phyloP scores from a whole-genome alignment of 1,140 invertebrate genomes.

The Drosophila paulistorum region DNA sequence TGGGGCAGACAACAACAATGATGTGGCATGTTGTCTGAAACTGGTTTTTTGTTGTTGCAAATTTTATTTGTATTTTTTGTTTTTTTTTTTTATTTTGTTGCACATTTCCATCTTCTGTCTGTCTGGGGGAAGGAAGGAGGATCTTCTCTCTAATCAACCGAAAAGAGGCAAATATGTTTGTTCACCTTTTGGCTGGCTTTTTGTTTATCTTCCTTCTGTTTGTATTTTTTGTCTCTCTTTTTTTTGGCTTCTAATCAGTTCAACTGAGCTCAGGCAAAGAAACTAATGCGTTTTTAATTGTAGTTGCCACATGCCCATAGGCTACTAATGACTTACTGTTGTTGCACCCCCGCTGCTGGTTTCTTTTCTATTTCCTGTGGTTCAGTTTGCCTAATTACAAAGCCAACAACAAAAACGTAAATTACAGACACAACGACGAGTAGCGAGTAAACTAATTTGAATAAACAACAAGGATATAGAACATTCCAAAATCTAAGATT shows the following conservation, averaged over 20 bases:
- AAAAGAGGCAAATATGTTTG: constrained; percentile 1
- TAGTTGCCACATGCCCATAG: constrained; percentile 29
- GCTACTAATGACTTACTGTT: constrained; percentile 26
- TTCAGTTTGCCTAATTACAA: constrained; percentile 34
- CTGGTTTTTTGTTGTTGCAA: constrained; percentile 26
- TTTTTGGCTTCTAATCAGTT: constrained; percentile 15
- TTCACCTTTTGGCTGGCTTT: constrained; percentile 25
- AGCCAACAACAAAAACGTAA: neutral
- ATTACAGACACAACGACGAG: neutral
- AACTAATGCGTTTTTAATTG: constrained; percentile 72
- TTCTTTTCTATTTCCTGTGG: constrained; percentile 21
- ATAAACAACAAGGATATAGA: neutral
- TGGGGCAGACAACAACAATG: constrained; percentile 66
- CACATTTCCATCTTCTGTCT: constrained; percentile 13
- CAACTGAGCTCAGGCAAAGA: constrained; percentile 2
- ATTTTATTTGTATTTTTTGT: neutral
- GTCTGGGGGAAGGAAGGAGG: neutral
- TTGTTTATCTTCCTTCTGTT: constrained; percentile 11
- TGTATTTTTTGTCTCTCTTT: constrained; percentile 21
- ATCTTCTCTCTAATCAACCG: neutral
- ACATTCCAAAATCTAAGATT: no score
- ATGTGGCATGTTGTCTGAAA: constrained; percentile 47
- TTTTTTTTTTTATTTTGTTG: constrained; percentile 1
- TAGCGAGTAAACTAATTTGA: constrained; percentile 1
- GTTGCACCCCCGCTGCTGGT: constrained; percentile 10